Conservation (phyloP, 2,888 invertebrate species). For the Drosophila pseudotakahashii region DNA sequence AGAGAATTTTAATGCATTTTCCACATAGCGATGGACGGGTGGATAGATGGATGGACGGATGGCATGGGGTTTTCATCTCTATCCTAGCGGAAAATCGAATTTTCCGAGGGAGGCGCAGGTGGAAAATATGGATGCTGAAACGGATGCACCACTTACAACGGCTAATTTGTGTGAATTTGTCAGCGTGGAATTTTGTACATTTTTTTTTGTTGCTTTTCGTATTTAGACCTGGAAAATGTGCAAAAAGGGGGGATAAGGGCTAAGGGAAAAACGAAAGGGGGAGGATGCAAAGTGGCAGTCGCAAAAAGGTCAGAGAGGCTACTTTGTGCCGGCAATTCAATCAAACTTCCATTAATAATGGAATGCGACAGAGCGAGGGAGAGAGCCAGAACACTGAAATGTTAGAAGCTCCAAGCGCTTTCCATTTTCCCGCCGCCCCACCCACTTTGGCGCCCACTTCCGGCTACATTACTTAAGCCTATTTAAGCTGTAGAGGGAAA, state of each 20-base stretch:
- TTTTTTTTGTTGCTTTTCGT: constrained; percentile 1
- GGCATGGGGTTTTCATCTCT: constrained; percentile 3
- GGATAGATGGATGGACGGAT: constrained; percentile 3
- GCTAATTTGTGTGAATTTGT: constrained; percentile 71
- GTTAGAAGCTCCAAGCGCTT: constrained; percentile 36
- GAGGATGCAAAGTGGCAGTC: not conserved
- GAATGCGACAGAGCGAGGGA: constrained; percentile 47
- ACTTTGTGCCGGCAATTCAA: constrained; percentile 64
- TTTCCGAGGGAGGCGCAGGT: constrained; percentile 6
- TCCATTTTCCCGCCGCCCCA: constrained; percentile 7
- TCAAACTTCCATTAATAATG: constrained; percentile 77
- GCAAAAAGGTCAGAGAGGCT: constrained; percentile 4
- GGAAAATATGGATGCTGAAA: constrained; percentile 19
- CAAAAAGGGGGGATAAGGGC: not conserved
- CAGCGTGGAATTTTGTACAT: constrained; percentile 56
- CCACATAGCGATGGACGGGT: constrained; percentile 5
- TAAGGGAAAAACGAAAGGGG: not conserved
- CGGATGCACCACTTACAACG: constrained; percentile 42
- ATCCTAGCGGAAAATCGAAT: constrained; percentile 18
- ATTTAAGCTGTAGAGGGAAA: constrained; percentile 52
- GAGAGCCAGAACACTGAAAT: constrained; percentile 45
- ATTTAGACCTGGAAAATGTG: not conserved
- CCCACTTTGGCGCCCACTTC: constrained; percentile 5
- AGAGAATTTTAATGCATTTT: constrained; percentile 37
- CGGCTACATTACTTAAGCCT: constrained; percentile 62